These are phyloP conservation scores for Bufo bufo DNA, from an alignment of 2,113 vertebrate genomes.

Conservation along the genomic window DNA sequence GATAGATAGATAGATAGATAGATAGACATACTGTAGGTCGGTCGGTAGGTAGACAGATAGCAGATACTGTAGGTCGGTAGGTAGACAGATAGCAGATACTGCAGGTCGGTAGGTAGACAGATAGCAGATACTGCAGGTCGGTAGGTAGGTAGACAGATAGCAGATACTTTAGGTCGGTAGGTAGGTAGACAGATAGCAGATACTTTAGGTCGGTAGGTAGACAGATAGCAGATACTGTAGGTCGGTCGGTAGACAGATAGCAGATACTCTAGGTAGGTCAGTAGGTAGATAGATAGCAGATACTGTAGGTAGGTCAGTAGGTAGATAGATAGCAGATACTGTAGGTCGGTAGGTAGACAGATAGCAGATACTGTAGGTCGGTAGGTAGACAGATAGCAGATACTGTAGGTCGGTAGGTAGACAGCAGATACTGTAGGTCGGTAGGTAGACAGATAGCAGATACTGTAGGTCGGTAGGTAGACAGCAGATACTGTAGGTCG, in stretches of 20 bases:
- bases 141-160: neutral
- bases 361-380: neutral
- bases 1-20: too few relatives aligned
- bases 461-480: too few relatives aligned
- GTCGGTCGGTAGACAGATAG: neutral
- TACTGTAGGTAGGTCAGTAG: neutral
- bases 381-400: too few relatives aligned
- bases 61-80: neutral
- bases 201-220: neutral
- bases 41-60: neutral
- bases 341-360: too few relatives aligned
- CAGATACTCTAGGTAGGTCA: neutral
- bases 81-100: neutral
- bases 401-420: neutral
- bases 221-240: neutral
- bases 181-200: neutral
- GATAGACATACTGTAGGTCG: too few relatives aligned
- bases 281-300: neutral
- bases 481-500: too few relatives aligned
- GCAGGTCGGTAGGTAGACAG: neutral
- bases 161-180: neutral
- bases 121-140: neutral
- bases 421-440: too few relatives aligned
- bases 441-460: too few relatives aligned
- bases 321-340: too few relatives aligned